Percentiles rank a stretch among this genome's conserved stretches.
Conservation (phyloP, 2,888 invertebrate species). For the Diaperis boleti region DNA sequence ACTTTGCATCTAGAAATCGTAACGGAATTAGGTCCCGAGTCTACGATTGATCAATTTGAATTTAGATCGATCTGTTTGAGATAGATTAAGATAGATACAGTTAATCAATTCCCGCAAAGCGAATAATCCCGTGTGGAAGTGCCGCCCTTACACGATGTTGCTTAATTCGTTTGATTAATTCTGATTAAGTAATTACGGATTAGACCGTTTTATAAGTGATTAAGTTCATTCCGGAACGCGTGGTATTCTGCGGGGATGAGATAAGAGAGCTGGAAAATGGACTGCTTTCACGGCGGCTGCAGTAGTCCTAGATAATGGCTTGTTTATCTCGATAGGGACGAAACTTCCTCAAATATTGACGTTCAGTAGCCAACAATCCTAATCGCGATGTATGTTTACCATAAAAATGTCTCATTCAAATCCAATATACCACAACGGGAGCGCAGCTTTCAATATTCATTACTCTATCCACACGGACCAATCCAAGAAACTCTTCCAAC, state of each 20-base stretch:
- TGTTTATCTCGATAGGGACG: conserved; percentile 45
- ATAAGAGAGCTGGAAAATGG: conserved; percentile 41
- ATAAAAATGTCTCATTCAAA: conserved; percentile 43
- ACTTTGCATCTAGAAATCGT: conserved; percentile 48
- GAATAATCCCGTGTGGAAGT: conserved; percentile 45
- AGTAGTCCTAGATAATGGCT: conserved; percentile 43
- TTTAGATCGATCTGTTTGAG: conserved; percentile 49
- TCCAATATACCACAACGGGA: conserved; percentile 20
- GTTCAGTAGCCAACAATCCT: conserved; percentile 49
- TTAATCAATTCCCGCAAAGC: conserved; percentile 49
- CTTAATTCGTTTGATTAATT: conserved; percentile 47
- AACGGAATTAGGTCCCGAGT: conserved; percentile 48
- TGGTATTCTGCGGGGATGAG: conserved; percentile 35
- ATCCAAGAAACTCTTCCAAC: conserved; percentile 7
- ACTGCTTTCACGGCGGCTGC: conserved; percentile 35
- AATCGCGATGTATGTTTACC: conserved; percentile 50
- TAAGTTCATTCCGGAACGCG: conserved; percentile 41
- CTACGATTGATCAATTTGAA: conserved; percentile 52
- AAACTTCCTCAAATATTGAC: conserved; percentile 51
- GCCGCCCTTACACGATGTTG: conserved; percentile 39
- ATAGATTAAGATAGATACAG: conserved; percentile 47
- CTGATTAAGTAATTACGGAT: conserved; percentile 46
- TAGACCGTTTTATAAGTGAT: conserved; percentile 46
- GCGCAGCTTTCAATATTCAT: conserved; percentile 23
- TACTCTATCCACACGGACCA: conserved; percentile 10